These are phyloP conservation scores for Caenorhabditis afra DNA, from an alignment of 2,888 invertebrate species.

Conservation along the genomic window DNA sequence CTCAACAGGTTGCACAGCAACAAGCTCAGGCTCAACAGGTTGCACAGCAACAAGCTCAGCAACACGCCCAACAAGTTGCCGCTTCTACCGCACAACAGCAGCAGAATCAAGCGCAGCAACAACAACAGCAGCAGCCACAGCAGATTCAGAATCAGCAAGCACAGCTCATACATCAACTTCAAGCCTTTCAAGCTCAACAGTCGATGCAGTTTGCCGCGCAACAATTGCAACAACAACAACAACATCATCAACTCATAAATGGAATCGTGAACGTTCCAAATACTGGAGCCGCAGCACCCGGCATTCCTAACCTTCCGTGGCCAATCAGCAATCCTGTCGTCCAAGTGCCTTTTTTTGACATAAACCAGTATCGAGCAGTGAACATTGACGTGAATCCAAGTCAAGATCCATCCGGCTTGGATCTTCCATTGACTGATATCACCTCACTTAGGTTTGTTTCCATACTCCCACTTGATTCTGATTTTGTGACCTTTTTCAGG, in stretches of 20 bases:
- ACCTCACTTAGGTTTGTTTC: conserved; percentile 67
- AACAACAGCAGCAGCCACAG: conserved; percentile 17
- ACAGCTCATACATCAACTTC: too few species aligned
- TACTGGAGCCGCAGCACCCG: conserved; percentile 44
- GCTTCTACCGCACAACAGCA: conserved; percentile 4
- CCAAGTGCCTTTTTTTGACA: conserved; percentile 74
- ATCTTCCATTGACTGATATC: conserved; percentile 76
- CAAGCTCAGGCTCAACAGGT: conserved; percentile 26
- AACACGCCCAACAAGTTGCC: conserved; percentile 24
- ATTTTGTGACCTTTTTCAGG: conserved; percentile 50
- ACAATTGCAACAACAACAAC: conserved; percentile 23
- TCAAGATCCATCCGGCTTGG: conserved; percentile 72
- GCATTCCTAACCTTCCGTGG: conserved; percentile 72
- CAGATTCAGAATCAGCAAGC: conserved; percentile 21
- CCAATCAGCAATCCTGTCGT: conserved; percentile 70
- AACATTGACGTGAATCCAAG: conserved; percentile 75
- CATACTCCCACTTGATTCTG: not conserved
- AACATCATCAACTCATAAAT: conserved; percentile 19
- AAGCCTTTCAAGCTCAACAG: conserved; percentile 27
- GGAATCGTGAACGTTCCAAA: conserved; percentile 21
- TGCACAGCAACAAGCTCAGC: conserved; percentile 28
- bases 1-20: conserved; percentile 29
- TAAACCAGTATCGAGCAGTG: conserved; percentile 70
- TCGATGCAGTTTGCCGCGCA: conserved; percentile 8
- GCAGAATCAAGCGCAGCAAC: conserved; percentile 3